A percentile compares a stretch with the other conserved stretches of the same genome.
Evolutionary conservation across 35 echinoderm and acorn worm genomes (phyloP).

Genomic region (Holothuria glaberrima): DNA sequence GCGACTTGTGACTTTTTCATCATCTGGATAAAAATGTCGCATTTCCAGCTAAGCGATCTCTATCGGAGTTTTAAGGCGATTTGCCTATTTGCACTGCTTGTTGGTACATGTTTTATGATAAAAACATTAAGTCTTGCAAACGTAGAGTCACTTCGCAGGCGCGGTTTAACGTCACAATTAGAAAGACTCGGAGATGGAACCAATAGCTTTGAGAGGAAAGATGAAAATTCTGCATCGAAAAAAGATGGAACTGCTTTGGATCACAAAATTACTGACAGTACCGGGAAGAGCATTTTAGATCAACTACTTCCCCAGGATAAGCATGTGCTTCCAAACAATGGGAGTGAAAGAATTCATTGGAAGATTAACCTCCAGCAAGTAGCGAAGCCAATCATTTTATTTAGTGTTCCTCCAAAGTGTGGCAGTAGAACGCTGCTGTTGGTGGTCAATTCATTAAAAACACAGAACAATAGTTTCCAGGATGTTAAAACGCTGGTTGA

Average conservation of each 20-base stretch:
- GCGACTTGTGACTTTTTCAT: too few species aligned
- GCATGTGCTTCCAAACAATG: neutral
- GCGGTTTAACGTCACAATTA: too few species aligned
- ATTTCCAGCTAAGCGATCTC: conserved; percentile 6
- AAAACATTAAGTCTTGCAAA: too few species aligned
- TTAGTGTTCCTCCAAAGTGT: conserved; percentile 3
- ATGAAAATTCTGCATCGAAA: neutral
- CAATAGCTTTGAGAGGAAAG: neutral
- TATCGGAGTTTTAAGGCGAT: conserved; percentile 4
- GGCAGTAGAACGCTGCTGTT: conserved; percentile 6
- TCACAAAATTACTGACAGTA: neutral
- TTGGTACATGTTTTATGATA: too few species aligned
- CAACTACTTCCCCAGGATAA: conserved; percentile 14
- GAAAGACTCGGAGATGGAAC: too few species aligned
- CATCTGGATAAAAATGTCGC: neutral
- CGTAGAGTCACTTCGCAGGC: too few species aligned
- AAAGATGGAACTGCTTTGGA: neutral
- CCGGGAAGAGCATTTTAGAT: neutral
- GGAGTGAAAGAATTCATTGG: neutral
- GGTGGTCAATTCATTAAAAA: conserved; percentile 5
- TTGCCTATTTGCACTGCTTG: neutral
- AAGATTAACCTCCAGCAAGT: neutral
- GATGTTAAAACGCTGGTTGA: neutral
- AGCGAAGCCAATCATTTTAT: neutral
- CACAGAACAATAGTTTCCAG: conserved; percentile 11